Conservation (phyloP, 2,797 vertebrate species). For the Thaleichthys pacificus region DNA sequence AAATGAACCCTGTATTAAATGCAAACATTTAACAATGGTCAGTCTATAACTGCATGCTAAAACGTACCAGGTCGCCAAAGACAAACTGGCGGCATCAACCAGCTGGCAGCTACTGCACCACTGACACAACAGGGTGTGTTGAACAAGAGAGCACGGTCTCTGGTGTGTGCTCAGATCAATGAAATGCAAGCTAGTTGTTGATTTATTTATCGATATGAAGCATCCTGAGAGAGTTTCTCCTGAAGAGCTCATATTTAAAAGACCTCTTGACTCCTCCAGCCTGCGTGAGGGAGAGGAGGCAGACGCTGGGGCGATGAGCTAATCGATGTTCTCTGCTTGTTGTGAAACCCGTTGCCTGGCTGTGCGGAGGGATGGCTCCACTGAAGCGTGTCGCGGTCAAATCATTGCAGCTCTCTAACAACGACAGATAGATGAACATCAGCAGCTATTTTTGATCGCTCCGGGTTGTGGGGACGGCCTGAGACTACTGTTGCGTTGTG, state of each 20-base stretch:
- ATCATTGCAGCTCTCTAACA: background rate
- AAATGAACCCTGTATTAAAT: background rate
- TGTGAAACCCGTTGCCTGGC: background rate
- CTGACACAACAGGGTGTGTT: background rate
- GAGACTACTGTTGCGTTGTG: background rate
- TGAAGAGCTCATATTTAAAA: background rate
- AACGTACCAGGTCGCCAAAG: background rate
- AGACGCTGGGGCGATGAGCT: background rate
- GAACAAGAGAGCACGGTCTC: background rate
- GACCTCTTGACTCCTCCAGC: background rate
- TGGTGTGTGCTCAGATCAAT: background rate
- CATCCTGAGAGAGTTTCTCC: background rate
- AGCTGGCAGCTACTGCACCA: background rate
- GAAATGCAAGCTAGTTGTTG: background rate
- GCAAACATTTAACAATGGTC: too few relatives aligned
- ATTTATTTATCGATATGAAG: constrained; percentile 5
- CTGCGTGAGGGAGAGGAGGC: background rate
- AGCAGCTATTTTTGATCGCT: too few relatives aligned
- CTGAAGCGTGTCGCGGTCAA: background rate
- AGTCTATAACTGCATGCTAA: background rate
- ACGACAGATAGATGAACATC: background rate
- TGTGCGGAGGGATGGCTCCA: background rate
- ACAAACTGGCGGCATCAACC: background rate
- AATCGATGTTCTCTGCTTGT: constrained; percentile 1
- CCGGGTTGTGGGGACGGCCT: too few relatives aligned